These are phyloP conservation scores for Percopsis omiscomaycus DNA, from an alignment of 2,797 vertebrate genomes.

Conservation along the genomic window DNA sequence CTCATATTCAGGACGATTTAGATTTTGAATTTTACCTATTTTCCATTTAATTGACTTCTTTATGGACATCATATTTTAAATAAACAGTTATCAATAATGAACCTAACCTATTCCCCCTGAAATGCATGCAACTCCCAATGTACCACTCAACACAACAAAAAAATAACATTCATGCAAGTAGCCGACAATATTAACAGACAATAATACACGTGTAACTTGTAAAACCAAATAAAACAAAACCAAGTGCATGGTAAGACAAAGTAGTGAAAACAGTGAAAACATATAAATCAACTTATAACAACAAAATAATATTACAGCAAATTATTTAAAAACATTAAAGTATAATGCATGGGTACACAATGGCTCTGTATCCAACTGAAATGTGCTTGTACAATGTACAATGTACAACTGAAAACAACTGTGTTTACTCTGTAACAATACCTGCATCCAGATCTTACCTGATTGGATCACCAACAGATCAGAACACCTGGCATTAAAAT, in stretches of 20 bases:
- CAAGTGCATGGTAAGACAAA: not conserved
- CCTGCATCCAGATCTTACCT: constrained; percentile 23
- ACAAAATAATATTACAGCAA: constrained; percentile 12
- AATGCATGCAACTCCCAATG: not conserved
- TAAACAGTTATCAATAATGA: too few relatives aligned
- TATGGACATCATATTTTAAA: too few relatives aligned
- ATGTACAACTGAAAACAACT: constrained; percentile 9
- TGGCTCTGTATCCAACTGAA: too few relatives aligned
- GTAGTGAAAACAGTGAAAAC: not conserved
- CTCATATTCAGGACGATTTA: too few relatives aligned
- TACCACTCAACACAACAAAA: constrained; percentile 3
- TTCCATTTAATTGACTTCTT: too few relatives aligned
- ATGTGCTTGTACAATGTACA: too few relatives aligned
- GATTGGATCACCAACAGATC: constrained; percentile 43
- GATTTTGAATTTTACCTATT: too few relatives aligned
- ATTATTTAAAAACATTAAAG: too few relatives aligned
- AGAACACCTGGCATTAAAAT: constrained; percentile 35
- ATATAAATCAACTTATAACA: not conserved
- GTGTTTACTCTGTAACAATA: constrained; percentile 16
- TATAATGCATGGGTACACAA: too few relatives aligned
- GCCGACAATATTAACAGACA: constrained; percentile 2
- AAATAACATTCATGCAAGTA: constrained; percentile 7
- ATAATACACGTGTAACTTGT: constrained; percentile 11
- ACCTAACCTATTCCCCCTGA: too few relatives aligned
- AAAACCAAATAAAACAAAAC: constrained; percentile 19